phyloP scores from a whole-genome alignment of 2,797 vertebrate genomes.

The Cossypha dichroa region DNA sequence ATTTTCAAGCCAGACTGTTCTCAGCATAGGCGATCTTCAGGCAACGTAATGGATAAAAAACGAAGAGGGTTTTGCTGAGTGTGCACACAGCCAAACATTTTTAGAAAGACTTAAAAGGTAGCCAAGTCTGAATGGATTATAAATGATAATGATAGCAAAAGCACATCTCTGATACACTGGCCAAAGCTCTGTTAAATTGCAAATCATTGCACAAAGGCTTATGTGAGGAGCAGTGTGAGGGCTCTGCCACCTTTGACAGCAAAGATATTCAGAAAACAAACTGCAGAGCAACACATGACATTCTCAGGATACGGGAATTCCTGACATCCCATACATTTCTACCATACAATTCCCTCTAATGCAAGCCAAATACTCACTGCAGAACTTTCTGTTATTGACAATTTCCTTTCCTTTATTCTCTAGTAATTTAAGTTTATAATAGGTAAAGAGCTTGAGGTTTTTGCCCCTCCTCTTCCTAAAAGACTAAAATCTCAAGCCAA shows the following conservation, averaged over 20 bases:
- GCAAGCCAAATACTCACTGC: background rate
- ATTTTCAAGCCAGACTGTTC: background rate
- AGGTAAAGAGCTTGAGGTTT: background rate
- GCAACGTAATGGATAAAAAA: background rate
- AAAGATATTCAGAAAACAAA: background rate
- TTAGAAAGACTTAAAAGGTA: background rate
- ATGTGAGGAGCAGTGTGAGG: background rate
- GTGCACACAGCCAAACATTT: background rate
- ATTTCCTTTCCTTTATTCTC: background rate
- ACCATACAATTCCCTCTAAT: background rate
- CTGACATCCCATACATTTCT: background rate
- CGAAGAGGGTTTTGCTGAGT: background rate
- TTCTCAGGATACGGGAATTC: background rate
- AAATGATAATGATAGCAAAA: background rate
- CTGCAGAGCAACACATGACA: background rate
- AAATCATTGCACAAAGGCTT: background rate
- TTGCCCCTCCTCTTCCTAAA: background rate
- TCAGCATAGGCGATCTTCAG: background rate
- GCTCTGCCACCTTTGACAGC: rapidly evolving
- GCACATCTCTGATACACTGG: background rate
- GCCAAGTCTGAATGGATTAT: background rate
- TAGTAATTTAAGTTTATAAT: background rate
- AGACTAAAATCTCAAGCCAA: background rate
- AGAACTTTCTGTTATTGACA: background rate
- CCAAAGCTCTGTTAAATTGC: background rate